Evolutionary conservation across 1,140 invertebrate genomes (phyloP).

Genomic region (Harlomillsia oculata): DNA sequence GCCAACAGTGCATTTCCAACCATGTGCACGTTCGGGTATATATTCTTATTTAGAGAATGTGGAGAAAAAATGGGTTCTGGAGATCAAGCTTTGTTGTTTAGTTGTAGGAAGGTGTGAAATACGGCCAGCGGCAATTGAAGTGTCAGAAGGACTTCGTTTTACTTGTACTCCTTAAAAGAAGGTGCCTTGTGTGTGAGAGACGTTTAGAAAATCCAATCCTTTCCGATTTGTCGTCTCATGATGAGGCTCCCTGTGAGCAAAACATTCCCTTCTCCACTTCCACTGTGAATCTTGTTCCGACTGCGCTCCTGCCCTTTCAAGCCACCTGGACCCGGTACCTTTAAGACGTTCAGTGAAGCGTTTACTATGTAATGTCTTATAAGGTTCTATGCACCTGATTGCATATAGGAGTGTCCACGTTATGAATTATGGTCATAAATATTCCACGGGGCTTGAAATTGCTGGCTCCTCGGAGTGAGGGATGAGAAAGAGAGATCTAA

Average conservation of each 20-base stretch:
- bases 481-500: too few relatives aligned
- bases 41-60: too few relatives aligned
- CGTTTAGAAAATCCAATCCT: not conserved
- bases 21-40: too few relatives aligned
- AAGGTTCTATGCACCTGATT: not conserved
- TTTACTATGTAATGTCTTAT: not conserved
- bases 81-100: too few relatives aligned
- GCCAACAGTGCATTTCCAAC: too few relatives aligned
- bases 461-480: not conserved
- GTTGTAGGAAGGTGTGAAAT: constrained; percentile 22
- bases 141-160: not conserved
- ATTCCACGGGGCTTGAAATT: constrained; percentile 7
- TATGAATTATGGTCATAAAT: constrained; percentile 12
- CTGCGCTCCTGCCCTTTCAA: not conserved
- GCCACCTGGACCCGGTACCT: not conserved
- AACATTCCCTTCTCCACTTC: too few relatives aligned
- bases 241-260: constrained; percentile 1
- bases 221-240: constrained; percentile 5
- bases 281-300: too few relatives aligned
- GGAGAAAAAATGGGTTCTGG: too few relatives aligned
- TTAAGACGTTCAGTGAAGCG: not conserved
- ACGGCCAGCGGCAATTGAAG: not conserved
- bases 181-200: not conserved
- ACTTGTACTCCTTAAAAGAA: too few relatives aligned
- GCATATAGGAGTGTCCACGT: constrained; percentile 5